Percentiles rank a stretch among this genome's conserved stretches.
phyloP scores from a whole-genome alignment of 1,140 invertebrate species.

The Tribolium madens region DNA sequence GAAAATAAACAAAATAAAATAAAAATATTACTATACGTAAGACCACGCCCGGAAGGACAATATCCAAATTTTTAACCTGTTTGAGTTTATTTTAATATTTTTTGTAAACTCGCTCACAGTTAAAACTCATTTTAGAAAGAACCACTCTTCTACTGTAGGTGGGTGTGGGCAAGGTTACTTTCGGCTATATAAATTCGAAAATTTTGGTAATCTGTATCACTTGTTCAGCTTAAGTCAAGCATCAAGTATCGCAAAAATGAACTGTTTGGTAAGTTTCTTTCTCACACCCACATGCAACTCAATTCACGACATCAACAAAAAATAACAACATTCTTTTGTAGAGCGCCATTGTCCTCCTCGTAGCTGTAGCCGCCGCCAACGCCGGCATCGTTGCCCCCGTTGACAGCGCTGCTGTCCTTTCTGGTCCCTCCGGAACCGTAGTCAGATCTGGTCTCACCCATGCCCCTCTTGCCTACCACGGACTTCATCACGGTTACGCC shows the following conservation, averaged over 20 bases:
- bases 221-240: conserved; percentile 29
- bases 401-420: conserved; percentile 35
- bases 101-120: conserved; percentile 18
- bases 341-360: conserved; percentile 34
- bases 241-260: conserved; percentile 36
- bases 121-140: conserved; percentile 26
- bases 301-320: background rate
- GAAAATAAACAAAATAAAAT: too few species aligned
- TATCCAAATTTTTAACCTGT: background rate
- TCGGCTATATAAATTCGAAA: conserved; percentile 42
- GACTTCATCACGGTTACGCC: background rate
- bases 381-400: conserved; percentile 16
- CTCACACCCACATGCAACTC: background rate
- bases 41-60: background rate
- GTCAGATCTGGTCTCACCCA: conserved; percentile 5
- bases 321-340: background rate
- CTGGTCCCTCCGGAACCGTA: conserved; percentile 36
- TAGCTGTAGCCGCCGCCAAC: conserved; percentile 29
- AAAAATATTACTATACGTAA: too few species aligned
- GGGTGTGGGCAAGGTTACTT: conserved; percentile 41
- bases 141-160: conserved; percentile 13
- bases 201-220: conserved; percentile 24
- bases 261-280: conserved; percentile 34
- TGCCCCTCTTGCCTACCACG: background rate
- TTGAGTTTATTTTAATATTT: conserved; percentile 23